A percentile compares a stretch with the other conserved stretches of the same genome.
These are phyloP conservation scores for Drosophila tanythrix DNA, from an alignment of 2,888 invertebrate genomes.

Conservation along the genomic window DNA sequence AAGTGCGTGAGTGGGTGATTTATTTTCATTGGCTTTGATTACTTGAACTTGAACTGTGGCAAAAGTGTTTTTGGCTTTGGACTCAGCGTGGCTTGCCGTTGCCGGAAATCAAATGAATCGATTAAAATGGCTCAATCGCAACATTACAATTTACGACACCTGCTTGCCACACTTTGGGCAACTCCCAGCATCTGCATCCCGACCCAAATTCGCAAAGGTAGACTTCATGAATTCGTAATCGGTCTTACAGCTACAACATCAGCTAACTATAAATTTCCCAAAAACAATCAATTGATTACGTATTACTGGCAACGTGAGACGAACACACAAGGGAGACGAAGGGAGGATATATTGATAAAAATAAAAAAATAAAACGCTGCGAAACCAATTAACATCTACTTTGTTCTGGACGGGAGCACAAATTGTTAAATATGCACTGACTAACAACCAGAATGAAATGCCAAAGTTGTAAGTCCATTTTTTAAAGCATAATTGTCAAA, in stretches of 20 bases:
- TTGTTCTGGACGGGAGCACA: neutral
- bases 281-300: conserved; percentile 17
- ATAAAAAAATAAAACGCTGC: neutral
- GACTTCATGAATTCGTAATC: conserved; percentile 42
- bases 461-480: too few relatives aligned
- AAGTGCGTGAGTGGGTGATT: conserved; percentile 41
- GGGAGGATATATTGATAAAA: neutral
- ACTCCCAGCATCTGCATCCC: neutral
- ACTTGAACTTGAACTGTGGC: conserved; percentile 65
- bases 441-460: too few relatives aligned
- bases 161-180: conserved; percentile 25
- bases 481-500: too few relatives aligned
- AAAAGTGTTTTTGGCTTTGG: conserved; percentile 31
- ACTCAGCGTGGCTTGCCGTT: conserved; percentile 11
- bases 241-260: conserved; percentile 8
- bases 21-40: conserved; percentile 67
- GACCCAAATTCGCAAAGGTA: conserved; percentile 1
- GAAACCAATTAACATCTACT: neutral
- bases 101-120: conserved; percentile 54
- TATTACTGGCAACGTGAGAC: neutral
- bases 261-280: conserved; percentile 29
- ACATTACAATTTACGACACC: conserved; percentile 48
- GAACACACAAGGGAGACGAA: neutral
- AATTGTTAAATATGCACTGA: too few relatives aligned
- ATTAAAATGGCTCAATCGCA: conserved; percentile 37